Conservation (phyloP, 2,797 vertebrate genomes). For the Myioborus miniatus region DNA sequence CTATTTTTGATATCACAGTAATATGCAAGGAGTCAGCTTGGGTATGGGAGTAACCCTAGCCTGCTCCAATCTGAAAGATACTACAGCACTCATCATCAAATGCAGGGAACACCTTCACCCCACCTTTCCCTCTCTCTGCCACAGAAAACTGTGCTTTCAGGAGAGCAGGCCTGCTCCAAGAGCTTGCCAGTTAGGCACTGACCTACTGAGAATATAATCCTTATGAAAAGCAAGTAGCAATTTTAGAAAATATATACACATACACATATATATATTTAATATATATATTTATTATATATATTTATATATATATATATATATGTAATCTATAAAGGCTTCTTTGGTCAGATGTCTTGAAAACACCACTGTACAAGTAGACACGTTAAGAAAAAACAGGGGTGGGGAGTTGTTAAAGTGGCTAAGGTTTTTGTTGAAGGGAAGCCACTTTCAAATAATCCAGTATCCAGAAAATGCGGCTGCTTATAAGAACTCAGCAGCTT, state of each 20-base stretch:
- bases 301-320: background rate
- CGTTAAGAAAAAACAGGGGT: background rate
- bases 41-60: background rate
- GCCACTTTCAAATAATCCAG: background rate
- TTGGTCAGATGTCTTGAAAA: background rate
- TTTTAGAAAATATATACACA: background rate
- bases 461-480: background rate
- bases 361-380: background rate
- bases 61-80: background rate
- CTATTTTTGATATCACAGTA: background rate
- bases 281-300: too few relatives aligned
- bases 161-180: background rate
- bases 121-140: background rate
- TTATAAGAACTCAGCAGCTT: background rate
- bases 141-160: accelerated
- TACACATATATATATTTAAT: background rate
- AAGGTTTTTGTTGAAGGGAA: background rate
- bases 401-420: background rate
- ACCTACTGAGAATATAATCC: background rate
- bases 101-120: background rate
- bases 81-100: accelerated
- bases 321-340: background rate
- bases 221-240: background rate
- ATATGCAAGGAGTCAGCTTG: background rate
- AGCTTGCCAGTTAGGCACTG: background rate